These are phyloP conservation scores for Pseudobourletiella spinata DNA, from an alignment of 1,140 invertebrate species.

Conservation along the genomic window DNA sequence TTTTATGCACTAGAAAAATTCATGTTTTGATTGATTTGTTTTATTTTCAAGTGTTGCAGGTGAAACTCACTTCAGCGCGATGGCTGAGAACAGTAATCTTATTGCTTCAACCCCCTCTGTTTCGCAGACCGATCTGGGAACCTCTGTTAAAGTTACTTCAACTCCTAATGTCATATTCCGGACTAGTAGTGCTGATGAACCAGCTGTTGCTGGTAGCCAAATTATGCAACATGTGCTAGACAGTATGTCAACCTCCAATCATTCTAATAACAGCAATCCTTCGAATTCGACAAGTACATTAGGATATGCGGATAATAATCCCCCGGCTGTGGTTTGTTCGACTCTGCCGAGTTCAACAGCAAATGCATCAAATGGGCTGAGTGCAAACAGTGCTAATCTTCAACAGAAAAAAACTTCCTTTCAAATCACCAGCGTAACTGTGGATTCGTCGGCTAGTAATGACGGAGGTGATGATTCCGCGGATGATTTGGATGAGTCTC, in stretches of 20 bases:
- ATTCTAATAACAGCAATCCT: background rate
- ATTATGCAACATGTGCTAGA: background rate
- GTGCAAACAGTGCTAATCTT: background rate
- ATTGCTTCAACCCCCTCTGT: background rate
- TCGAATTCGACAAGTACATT: background rate
- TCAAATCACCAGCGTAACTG: slow-evolving; percentile 83
- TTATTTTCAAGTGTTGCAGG: too few relatives aligned
- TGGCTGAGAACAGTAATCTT: background rate
- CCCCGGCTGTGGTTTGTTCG: background rate
- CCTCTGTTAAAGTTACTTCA: slow-evolving; percentile 1
- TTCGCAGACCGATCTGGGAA: background rate
- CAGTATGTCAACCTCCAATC: background rate
- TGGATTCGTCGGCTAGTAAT: slow-evolving; percentile 64
- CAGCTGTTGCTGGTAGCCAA: background rate
- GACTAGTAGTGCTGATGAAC: slow-evolving; percentile 11
- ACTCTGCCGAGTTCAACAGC: too few relatives aligned
- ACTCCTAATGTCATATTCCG: slow-evolving; percentile 26
- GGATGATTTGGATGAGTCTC: slow-evolving; percentile 86
- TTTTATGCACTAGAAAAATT: too few relatives aligned
- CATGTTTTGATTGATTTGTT: too few relatives aligned
- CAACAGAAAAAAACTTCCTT: slow-evolving; percentile 69
- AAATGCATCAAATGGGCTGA: background rate
- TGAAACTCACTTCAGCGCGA: too few relatives aligned
- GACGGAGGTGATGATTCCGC: slow-evolving; percentile 85
- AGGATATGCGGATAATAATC: background rate